These are phyloP conservation scores for Nycticebus coucang DNA, from an alignment of 2,113 vertebrate species.

Conservation along the genomic window DNA sequence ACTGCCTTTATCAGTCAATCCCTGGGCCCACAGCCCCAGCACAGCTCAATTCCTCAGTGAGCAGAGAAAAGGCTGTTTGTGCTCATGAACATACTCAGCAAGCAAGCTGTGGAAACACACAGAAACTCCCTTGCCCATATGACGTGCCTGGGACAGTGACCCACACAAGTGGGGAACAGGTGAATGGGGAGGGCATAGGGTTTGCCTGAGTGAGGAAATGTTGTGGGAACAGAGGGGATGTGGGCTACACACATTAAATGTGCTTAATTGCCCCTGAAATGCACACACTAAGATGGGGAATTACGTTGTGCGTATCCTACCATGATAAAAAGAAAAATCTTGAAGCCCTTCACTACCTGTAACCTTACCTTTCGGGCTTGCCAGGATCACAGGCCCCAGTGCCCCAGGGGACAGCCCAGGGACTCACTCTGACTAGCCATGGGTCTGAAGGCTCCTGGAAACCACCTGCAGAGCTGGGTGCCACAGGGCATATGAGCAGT, in stretches of 20 bases:
- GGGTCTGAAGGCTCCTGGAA: neutral
- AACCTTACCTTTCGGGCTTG: neutral
- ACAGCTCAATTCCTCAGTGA: too few relatives aligned
- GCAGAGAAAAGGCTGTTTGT: too few relatives aligned
- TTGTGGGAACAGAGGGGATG: neutral
- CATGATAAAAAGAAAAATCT: neutral
- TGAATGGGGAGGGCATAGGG: too few relatives aligned
- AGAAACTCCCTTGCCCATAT: too few relatives aligned
- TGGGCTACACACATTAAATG: too few relatives aligned
- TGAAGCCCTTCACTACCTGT: neutral
- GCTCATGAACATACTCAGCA: too few relatives aligned
- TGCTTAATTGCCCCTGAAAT: neutral
- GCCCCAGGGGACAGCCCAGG: neutral
- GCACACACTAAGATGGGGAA: neutral
- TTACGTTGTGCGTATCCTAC: neutral
- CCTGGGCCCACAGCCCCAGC: too few relatives aligned
- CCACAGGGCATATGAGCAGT: rapidly evolving
- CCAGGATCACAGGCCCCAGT: neutral
- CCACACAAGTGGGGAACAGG: neutral
- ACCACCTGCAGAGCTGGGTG: rapidly evolving
- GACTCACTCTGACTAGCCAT: neutral
- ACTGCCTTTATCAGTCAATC: too few relatives aligned
- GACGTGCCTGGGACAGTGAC: neutral
- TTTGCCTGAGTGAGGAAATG: neutral
- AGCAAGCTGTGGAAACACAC: too few relatives aligned